Evolutionary conservation across 1,140 invertebrate species (phyloP).

Genomic region (Habropoda laboriosa): DNA sequence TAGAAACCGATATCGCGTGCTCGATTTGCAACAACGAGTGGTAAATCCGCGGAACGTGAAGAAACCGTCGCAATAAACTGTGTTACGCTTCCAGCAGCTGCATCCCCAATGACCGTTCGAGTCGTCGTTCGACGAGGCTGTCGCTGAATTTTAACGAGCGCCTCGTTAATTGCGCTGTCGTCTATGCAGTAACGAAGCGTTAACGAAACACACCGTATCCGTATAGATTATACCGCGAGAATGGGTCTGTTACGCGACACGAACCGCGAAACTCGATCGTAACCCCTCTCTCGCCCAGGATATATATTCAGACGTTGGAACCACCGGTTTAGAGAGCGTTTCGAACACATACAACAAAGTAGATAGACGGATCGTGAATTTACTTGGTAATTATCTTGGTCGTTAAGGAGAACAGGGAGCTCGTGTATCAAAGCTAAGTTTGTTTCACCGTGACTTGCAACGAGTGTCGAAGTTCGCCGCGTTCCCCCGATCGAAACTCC

Average conservation of each 20-base stretch:
- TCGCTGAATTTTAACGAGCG: constrained; percentile 17
- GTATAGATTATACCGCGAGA: not conserved
- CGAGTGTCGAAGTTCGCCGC: constrained; percentile 15
- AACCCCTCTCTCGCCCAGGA: too few relatives aligned
- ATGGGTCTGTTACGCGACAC: not conserved
- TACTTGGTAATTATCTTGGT: not conserved
- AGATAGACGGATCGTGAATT: not conserved
- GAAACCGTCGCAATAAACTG: not conserved
- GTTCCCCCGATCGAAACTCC: not conserved
- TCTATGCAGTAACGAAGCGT: not conserved
- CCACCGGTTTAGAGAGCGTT: too few relatives aligned
- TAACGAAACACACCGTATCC: not conserved
- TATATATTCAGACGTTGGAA: too few relatives aligned
- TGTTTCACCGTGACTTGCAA: not conserved
- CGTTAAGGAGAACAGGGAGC: too few relatives aligned
- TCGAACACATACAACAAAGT: too few relatives aligned
- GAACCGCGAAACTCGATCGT: not conserved
- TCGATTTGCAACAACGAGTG: not conserved
- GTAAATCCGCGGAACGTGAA: not conserved
- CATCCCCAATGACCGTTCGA: not conserved
- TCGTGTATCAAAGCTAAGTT: not conserved
- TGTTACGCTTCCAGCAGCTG: not conserved
- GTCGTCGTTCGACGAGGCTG: not conserved
- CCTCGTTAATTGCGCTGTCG: constrained; percentile 9
- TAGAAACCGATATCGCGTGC: not conserved